Evolutionary conservation across 2,888 invertebrate species (phyloP), one percentile per base, ranked within the genome.

Genomic region (Neria commutata): DNA sequence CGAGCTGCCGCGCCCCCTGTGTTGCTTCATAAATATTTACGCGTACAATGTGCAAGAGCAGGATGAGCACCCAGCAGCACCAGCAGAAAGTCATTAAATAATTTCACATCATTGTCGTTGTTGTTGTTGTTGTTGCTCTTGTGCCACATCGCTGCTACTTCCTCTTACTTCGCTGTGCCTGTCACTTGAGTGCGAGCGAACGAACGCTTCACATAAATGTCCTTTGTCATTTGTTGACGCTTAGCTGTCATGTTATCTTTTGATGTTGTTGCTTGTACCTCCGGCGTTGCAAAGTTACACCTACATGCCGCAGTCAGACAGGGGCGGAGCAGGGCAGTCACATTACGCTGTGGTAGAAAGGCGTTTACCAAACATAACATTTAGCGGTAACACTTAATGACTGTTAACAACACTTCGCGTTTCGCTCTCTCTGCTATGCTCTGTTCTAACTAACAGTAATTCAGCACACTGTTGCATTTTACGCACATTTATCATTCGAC

Each of bases 361-460:
- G 56, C 56, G 56, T 45, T 33, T n/a, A 19, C 1, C 34, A 17
- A 33, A 46, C 56, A 51, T 24, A 45, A 56, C 56, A 51, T 56
- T 56, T 56, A 45, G 51, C 56, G 45, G 56, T 51, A 17, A 34
- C 42, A 33, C 56, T 51, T 50, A 56, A 51, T 51, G 56, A 51
- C 49, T 49, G 55, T 56, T 34, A 47, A 23, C 34, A n/a, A n/a
- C n/a, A 47, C 14, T 40, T 42, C 45, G 17, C 26, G 26, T 46
- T 47, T 14, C 25, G 33, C 17, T 34, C 10, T 14, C 34, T n/a
- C 3, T 14, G 26, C 8, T 16, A 29, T 10, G 19, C 33, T 24
- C 21, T 11, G 17, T 34, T 33, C 33, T 34, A 25, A 2, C 19
- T 49, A n/a, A 24, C 24, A 49, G 25, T 11, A 19, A 26, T 24